Base-by-base conservation (phyloP, 2,113 vertebrate genomes). In the Megaceryle maxima region DNA sequence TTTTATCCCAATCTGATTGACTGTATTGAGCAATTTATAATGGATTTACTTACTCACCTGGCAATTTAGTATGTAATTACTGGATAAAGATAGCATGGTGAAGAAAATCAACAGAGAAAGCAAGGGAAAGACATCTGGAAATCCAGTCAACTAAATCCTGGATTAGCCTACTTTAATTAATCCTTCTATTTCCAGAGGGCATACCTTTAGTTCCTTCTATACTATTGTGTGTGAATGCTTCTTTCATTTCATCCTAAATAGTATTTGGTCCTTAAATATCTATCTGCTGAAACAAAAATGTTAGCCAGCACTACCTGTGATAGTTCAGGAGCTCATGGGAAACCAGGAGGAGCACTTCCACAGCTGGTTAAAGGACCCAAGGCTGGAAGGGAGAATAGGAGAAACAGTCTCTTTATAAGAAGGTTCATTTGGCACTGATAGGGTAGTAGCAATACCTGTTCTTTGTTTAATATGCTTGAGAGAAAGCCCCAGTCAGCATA, bases 101-200 rank as follows among this genome's bases (percentile, higher is more conserved):
- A 96, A 96, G 95, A 82, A 93, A 96, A 97, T 93, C 83, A 88
- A 91, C 69, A 76, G 92, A 66, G 92, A 96, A 96, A 96, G 94
- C 86, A 90, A 81, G 75, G 76, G 64, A 83, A 89, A 95, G 95
- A 92, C 83, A 66, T 93, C 78, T 93, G 48, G 86, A 92, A 96
- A 96, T 92, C 95, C 95, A 96, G 94, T 92, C 95, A 88, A 82
- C 86, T 92, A 96, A 97, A 97, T 93, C 94, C 94, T 84, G 81
- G 95, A 97, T 97, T 96, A 96, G 66, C 94, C 94, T 95, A 93
- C 90, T 96, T 96, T 81, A 96, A 92, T 95, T 96, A 96, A 97
- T 96, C 94, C 83, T 88, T 94, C 94, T 96, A 87, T 96, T 96
- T 96, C 94, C 73, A 96, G 93, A 81, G 29, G 62, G 26, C 76